Conservation (phyloP, 2,113 vertebrate genomes). For the Arothron firmamentum region DNA sequence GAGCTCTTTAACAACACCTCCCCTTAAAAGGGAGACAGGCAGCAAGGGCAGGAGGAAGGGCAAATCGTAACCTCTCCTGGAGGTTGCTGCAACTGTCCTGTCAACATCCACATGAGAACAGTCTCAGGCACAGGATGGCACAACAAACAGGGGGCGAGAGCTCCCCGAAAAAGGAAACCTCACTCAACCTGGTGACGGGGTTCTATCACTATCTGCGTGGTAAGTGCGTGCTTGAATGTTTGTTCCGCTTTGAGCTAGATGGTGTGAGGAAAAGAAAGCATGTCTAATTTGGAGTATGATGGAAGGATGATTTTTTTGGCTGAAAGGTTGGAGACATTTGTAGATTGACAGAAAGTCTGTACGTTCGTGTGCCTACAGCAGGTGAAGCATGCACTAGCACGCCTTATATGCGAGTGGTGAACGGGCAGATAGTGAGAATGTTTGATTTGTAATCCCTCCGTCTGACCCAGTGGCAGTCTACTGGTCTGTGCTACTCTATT, state of each 20-base stretch:
- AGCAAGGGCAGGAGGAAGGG: slow-evolving; percentile 70
- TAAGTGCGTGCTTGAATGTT: slow-evolving; percentile 69
- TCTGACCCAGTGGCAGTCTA: slow-evolving; percentile 26
- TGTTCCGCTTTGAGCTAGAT: slow-evolving; percentile 13
- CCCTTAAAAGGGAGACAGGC: slow-evolving; percentile 17
- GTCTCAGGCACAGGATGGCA: slow-evolving; percentile 71
- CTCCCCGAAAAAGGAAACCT: slow-evolving; percentile 66
- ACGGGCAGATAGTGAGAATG: slow-evolving; percentile 41
- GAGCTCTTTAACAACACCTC: slow-evolving; percentile 40
- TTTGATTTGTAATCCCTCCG: slow-evolving; percentile 48
- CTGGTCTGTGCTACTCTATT: slow-evolving; percentile 27
- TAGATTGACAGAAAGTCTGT: slow-evolving; percentile 1
- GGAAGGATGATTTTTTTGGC: too few species aligned
- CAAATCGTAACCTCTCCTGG: slow-evolving; percentile 39
- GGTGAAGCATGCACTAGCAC: slow-evolving; percentile 40
- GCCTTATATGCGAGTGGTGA: slow-evolving; percentile 38
- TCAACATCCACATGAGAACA: slow-evolving; percentile 54
- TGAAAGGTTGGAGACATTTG: not conserved
- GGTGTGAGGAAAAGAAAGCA: slow-evolving; percentile 13
- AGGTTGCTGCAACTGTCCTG: slow-evolving; percentile 52
- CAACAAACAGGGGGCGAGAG: slow-evolving; percentile 57
- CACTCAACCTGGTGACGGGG: slow-evolving; percentile 77
- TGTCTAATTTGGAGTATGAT: not conserved
- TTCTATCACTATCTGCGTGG: slow-evolving; percentile 75
- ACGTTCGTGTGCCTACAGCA: slow-evolving; percentile 35